Conservation (phyloP, 2,113 vertebrate species). For the Pseudorasbora parva region DNA sequence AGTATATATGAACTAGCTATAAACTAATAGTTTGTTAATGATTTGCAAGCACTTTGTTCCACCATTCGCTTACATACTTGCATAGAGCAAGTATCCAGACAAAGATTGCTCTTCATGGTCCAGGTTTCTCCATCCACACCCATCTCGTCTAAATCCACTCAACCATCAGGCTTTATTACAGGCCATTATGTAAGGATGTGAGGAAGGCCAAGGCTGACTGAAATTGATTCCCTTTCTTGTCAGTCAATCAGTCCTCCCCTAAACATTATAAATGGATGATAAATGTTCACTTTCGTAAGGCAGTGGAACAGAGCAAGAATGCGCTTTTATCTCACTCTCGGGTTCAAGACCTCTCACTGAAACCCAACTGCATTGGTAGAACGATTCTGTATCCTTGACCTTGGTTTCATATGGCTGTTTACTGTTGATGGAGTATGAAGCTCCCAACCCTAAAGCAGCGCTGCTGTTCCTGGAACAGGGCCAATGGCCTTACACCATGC, state of each 20-base stretch:
- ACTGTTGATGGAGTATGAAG: conserved; percentile 18
- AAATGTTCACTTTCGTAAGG: conserved; percentile 20
- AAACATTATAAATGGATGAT: conserved; percentile 25
- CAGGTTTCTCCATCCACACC: neutral
- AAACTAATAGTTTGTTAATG: no score
- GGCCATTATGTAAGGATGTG: conserved; percentile 45
- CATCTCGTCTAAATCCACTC: conserved; percentile 37
- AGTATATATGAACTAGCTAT: no score
- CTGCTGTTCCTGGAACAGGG: conserved; percentile 34
- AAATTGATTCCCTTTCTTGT: conserved; percentile 28
- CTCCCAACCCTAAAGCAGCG: conserved; percentile 3
- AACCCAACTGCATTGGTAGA: conserved; percentile 1
- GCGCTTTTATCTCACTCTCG: conserved; percentile 1
- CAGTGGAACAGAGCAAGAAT: neutral
- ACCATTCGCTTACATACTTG: neutral
- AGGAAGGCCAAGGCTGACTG: conserved; percentile 45
- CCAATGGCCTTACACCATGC: conserved; percentile 21
- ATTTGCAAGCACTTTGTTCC: no score
- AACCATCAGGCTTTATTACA: conserved; percentile 32
- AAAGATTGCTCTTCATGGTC: conserved; percentile 17
- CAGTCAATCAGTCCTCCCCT: conserved; percentile 30
- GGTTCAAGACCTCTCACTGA: conserved; percentile 10
- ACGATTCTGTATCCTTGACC: neutral
- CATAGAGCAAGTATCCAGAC: neutral
- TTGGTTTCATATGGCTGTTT: conserved; percentile 12